phyloP scores from a whole-genome alignment of 2,797 vertebrate species.

The Pangasius macronema region DNA sequence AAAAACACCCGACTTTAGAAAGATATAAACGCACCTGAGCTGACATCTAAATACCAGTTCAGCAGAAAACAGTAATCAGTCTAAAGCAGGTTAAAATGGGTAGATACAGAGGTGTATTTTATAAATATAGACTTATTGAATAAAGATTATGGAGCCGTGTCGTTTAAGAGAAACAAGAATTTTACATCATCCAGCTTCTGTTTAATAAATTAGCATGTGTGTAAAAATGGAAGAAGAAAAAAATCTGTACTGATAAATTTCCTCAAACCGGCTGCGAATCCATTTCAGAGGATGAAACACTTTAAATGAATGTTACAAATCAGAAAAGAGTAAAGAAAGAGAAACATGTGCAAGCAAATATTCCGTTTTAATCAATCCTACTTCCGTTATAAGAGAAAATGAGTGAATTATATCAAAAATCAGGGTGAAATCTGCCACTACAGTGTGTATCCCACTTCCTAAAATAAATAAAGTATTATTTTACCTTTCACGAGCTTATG shows the following conservation, averaged over 20 bases:
- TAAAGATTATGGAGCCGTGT: not conserved
- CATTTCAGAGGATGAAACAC: not conserved
- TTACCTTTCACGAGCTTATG: not conserved
- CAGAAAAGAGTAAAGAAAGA: not conserved
- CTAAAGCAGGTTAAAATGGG: not conserved
- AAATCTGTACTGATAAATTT: not conserved
- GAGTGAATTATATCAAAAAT: not conserved
- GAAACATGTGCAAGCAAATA: not conserved
- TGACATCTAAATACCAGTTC: not conserved
- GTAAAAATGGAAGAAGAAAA: too few relatives aligned
- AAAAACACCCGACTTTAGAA: not conserved
- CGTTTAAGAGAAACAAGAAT: not conserved
- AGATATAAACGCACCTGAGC: not conserved
- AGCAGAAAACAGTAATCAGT: not conserved
- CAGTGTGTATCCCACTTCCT: too few relatives aligned
- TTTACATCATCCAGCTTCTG: not conserved
- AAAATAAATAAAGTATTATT: not conserved
- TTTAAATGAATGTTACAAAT: not conserved
- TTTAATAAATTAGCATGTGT: not conserved
- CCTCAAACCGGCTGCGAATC: not conserved
- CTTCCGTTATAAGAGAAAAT: not conserved
- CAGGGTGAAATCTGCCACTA: not conserved
- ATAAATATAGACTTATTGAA: not conserved
- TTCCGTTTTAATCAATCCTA: not conserved
- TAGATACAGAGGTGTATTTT: not conserved